Base-by-base conservation (phyloP, 2,888 invertebrate species). In the Lasioglossum morio region DNA sequence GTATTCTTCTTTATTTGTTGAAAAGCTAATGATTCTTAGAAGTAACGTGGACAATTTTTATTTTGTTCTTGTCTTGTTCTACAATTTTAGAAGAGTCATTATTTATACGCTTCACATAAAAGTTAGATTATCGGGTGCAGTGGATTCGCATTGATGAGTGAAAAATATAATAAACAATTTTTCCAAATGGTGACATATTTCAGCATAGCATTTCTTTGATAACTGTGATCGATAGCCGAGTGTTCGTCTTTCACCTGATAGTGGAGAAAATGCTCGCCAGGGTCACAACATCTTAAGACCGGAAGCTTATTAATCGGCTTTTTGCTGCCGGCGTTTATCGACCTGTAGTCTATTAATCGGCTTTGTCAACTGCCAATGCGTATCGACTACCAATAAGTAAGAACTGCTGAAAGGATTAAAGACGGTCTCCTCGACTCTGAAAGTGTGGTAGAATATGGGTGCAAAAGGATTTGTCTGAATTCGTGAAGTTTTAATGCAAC, bases 251-350 rank as follows among this genome's bases (percentile, higher is more conserved):
- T 63, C 63, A 63, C 30, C 30, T 4, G 19, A 16, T 19, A 2
- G 30, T 16, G 63, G 19, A 19, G 63, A 30, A 63, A 63, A 63
- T 34, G 23, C 69, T 37, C 23, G 37, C 37, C 19, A 69, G 69
- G 37, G 23, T 69, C 69, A 34, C 23, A 23, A 37, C 34, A 69
- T 69, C 69, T 69, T 37, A 63, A 63, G 63, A 63, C 30, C 63
- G 63, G 69, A 37, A 69, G 37, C 34, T 37, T 69, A 37, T 69
- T 69, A 69, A 69, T 69, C 69, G 69, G 69, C 12, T 40, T 69
- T 34, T 37, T 23, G 37, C 34, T 37, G 69, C 23, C 23, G 34
- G 69, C 23, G 37, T 34, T 69, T 37, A 69, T 69, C 37, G 69
- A 37, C 2, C 12, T 23, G 23, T 37, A 37, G 23, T 19, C 8